Percentiles rank a stretch among this genome's conserved stretches.
Conservation (phyloP, 2,888 invertebrate species). For the Pheosia gnoma region DNA sequence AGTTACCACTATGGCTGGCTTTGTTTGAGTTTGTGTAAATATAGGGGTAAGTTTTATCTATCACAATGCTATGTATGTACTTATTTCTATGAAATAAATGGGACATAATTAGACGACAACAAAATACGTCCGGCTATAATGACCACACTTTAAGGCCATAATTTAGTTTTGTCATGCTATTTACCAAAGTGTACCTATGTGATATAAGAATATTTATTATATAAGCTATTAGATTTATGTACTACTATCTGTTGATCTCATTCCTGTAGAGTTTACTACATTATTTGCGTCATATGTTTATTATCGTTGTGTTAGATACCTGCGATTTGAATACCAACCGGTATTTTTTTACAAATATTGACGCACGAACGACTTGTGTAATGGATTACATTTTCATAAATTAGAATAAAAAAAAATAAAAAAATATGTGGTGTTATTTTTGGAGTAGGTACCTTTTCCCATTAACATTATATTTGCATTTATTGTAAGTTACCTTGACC, state of each 20-base stretch:
- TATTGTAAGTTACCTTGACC: background rate
- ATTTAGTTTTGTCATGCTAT: constrained; percentile 7
- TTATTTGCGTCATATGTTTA: constrained; percentile 7
- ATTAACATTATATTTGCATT: background rate
- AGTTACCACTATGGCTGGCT: no score
- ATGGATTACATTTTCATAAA: constrained; percentile 4
- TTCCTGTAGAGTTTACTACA: constrained; percentile 34
- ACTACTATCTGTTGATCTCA: constrained; percentile 57
- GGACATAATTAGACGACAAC: no score
- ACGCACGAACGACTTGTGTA: constrained; percentile 15
- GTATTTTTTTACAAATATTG: constrained; percentile 14
- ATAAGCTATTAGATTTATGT: constrained; percentile 36
- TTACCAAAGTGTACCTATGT: constrained; percentile 61
- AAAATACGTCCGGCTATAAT: background rate
- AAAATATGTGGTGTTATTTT: background rate
- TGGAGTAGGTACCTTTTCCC: background rate
- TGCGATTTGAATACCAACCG: constrained; percentile 6
- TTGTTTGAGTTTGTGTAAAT: no score
- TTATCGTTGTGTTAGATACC: constrained; percentile 7
- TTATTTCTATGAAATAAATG: no score
- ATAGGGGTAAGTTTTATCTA: no score
- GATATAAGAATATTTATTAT: constrained; percentile 45
- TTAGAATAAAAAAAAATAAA: background rate
- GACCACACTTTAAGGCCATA: background rate
- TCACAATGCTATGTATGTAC: background rate